phyloP scores from a whole-genome alignment of 2,113 vertebrate species.

The Oenanthe oenanthe region DNA sequence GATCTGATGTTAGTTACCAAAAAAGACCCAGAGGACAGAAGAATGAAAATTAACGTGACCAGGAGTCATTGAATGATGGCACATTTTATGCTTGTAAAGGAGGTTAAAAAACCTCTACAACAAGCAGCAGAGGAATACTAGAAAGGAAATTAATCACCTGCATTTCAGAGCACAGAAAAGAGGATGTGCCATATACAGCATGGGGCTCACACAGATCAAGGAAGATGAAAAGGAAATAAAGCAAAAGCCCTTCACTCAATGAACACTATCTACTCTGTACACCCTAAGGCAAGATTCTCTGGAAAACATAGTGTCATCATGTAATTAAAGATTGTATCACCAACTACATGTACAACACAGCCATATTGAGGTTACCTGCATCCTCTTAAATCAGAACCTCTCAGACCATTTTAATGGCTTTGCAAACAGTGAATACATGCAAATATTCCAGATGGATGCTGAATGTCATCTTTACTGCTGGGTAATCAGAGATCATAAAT shows the following conservation, averaged over 20 bases:
- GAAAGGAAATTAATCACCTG: background rate
- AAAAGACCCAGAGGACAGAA: background rate
- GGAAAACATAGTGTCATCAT: background rate
- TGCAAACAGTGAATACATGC: background rate
- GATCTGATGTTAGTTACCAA: background rate
- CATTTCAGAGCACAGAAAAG: background rate
- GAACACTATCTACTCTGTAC: background rate
- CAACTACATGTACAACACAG: background rate
- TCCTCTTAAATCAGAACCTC: conserved; percentile 24
- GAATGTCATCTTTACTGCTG: conserved; percentile 7
- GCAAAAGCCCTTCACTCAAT: background rate
- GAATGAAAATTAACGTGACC: background rate
- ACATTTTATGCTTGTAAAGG: background rate
- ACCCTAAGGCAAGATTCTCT: background rate
- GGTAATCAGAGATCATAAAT: background rate
- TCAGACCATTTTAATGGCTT: background rate
- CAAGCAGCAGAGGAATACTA: background rate
- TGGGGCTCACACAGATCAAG: background rate
- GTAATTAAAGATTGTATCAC: conserved; percentile 38
- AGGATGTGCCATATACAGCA: background rate
- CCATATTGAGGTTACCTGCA: background rate
- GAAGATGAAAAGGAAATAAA: background rate
- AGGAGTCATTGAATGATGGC: background rate
- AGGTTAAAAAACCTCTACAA: background rate
- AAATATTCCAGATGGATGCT: background rate